phyloP scores from a whole-genome alignment of 2,888 invertebrate genomes.

The Coronaproctus castanopsis region DNA sequence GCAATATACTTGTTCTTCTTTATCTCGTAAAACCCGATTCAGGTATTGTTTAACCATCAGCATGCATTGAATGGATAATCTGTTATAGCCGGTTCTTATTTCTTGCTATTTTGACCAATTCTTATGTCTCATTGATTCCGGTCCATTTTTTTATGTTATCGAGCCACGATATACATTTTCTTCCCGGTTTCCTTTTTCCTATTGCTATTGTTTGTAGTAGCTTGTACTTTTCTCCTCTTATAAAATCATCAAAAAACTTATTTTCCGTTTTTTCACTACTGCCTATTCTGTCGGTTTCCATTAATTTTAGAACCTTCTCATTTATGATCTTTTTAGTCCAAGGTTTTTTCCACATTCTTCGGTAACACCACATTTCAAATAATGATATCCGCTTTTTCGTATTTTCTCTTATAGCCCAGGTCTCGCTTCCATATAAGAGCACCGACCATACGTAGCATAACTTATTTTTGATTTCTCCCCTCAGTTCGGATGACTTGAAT shows the following conservation, averaged over 20 bases:
- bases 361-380: background rate
- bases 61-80: no score
- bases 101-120: no score
- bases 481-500: no score
- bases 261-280: background rate
- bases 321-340: background rate
- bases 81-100: no score
- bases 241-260: background rate
- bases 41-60: no score
- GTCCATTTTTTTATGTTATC: no score
- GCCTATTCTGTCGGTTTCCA: background rate
- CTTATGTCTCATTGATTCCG: no score
- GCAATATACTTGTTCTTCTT: no score
- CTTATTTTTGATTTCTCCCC: no score
- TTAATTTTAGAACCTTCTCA: background rate
- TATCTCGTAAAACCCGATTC: no score
- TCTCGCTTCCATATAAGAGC: background rate
- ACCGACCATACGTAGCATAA: background rate
- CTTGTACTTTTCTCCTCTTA: background rate
- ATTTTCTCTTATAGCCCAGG: background rate
- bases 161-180: no score
- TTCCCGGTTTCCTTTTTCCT: background rate
- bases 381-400: background rate
- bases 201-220: background rate
- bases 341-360: background rate